Evolutionary conservation across 2,888 invertebrate species (phyloP), one percentile per base, ranked within the genome.

Genomic region (Clivina fossor): DNA sequence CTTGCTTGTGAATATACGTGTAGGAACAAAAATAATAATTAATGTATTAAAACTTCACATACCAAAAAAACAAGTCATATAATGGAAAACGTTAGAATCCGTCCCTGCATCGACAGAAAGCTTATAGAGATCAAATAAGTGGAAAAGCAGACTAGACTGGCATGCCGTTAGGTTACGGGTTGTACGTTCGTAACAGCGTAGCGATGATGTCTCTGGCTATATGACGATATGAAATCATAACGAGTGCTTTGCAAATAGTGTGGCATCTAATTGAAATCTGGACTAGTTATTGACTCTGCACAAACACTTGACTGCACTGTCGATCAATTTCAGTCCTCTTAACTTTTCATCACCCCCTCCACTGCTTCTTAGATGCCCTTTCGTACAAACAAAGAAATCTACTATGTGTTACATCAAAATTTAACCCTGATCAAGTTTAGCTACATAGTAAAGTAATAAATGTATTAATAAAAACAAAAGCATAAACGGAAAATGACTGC

Each of bases 211-310:
- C 53, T 53, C 32, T 44, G 54, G 61, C 60, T 59, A 67, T 70
- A 71, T 71, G 71, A 64, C 70, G 71, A 72, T 73, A 73, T 73
- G 72, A 73, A 73, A 73, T 73, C 72, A 72, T 73, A 73, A 73
- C 74, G 72, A 74, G 74, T 70, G 74, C 67, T 70, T 60, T 63
- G 72, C 68, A 74, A 74, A 74, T 73, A 73, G 68, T n/a, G n/a
- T 65, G 68, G 65, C 66, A 68, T 69, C 74, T 74, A 74, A 74
- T 74, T 74, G 73, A 74, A 73, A 72, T 71, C 71, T 70, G 71
- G 72, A 66, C 68, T 65, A 65, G 66, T 40, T 74, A 71, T 74
- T 74, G 74, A 73, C 73, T 71, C 68, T 71, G 73, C 72, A 35
- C 44, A 73, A 73, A 73, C 72, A 74, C 73, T 74, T 71, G 71